phyloP scores from a whole-genome alignment of 1,140 invertebrate genomes.

The Vollenhovia emeryi region DNA sequence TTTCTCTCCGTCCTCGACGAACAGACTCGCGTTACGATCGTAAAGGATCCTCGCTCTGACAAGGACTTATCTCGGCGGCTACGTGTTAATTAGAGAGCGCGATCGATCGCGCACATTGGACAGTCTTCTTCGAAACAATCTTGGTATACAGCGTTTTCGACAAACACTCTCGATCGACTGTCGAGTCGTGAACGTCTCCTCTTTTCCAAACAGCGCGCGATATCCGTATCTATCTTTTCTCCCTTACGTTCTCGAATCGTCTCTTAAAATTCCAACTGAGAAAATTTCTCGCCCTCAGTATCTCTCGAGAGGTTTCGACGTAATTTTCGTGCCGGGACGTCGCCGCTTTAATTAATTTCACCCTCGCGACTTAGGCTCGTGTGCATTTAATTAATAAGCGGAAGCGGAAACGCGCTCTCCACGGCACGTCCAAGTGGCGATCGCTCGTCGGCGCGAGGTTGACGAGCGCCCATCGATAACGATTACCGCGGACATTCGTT shows the following conservation, averaged over 20 bases:
- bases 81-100: constrained; percentile 27
- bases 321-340: background rate
- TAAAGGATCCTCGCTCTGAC: constrained; percentile 22
- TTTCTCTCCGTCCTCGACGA: constrained; percentile 47
- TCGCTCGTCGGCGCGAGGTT: background rate
- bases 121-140: background rate
- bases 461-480: constrained; percentile 6
- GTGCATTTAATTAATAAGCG: constrained; percentile 1
- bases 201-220: background rate
- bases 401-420: background rate
- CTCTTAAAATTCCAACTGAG: background rate
- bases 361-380: background rate
- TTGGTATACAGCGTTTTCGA: background rate
- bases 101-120: background rate
- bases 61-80: constrained; percentile 9
- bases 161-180: background rate
- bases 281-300: background rate
- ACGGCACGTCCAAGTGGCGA: background rate
- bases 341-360: background rate
- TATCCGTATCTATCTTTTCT: background rate
- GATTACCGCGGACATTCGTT: constrained; percentile 18
- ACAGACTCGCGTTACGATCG: constrained; percentile 16
- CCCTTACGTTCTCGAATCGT: background rate
- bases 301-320: background rate
- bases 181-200: background rate